Evolutionary conservation across 2,797 vertebrate genomes (phyloP), one percentile per base, ranked within the genome.

Genomic region (Alcedo atthis): DNA sequence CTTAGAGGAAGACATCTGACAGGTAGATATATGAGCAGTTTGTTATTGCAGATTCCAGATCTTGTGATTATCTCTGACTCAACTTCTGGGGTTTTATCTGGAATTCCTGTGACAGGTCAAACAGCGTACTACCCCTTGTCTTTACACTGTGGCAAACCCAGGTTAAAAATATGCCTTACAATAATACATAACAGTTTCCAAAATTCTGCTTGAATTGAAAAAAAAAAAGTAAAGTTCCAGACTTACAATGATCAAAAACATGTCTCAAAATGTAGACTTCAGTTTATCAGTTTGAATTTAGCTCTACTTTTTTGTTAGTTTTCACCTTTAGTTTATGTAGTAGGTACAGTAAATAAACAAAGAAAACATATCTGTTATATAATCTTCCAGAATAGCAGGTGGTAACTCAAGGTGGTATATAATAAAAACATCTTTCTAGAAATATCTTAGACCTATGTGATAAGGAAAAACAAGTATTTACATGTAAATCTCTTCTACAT

Each of bases 11-110:
- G 98, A 97, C 97, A 37, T 96, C 98, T 99, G 99, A 99, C 99
- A 99, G 98, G 98, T 98, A 99, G 99, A 99, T 99, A 99, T 99
- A 99, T 99, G 98, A 98, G 97, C 97, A 98, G 98, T 98, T 98
- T 99, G 99, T 99, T 99, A 98, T 99, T 99, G 98, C 98, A 98
- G 98, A 98, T 99, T 99, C 98, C 98, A 99, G 98, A 99, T 99
- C 98, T 98, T 98, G 98, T 98, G 98, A 99, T 99, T 99, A 99
- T 98, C 98, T 99, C 96, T 97, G 97, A 98, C 98, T 99, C 98
- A 98, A 98, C 98, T 99, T 99, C 98, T 98, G 98, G 97, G 98
- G 97, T 98, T 99, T 99, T 99, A 99, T 99, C 98, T 98, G 98
- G 97, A 98, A 99, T 99, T 99, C 98, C 98, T 98, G 98, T 97